Evolutionary conservation across 2,113 vertebrate species (phyloP).

Genomic region (Psilopogon haemacephalus): DNA sequence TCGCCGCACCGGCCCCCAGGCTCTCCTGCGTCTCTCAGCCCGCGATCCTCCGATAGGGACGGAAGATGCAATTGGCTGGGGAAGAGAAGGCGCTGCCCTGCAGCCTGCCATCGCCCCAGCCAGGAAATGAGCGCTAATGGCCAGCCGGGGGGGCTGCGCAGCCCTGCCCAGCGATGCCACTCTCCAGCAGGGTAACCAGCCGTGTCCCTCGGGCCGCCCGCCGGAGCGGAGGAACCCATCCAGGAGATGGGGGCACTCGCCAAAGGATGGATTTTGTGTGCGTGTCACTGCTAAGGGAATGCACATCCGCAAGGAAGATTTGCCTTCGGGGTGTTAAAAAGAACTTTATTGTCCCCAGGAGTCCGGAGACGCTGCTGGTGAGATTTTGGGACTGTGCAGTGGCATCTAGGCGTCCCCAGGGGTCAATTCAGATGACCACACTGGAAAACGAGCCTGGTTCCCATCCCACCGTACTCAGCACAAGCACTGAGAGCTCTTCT

Average conservation of each 20-base stretch:
- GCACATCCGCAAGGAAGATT: neutral
- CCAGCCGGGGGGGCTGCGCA: neutral
- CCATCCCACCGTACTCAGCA: too few species aligned
- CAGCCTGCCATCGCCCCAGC: neutral
- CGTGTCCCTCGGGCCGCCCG: neutral
- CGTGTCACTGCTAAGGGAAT: neutral
- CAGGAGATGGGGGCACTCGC: fast-evolving
- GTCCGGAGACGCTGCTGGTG: neutral
- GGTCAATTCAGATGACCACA: neutral
- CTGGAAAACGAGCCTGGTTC: neutral
- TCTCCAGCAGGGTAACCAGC: neutral
- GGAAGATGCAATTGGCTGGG: constrained; percentile 15
- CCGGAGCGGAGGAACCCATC: neutral
- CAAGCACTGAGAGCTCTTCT: neutral
- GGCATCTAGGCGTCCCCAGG: too few species aligned
- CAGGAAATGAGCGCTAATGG: neutral
- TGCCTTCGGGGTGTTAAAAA: neutral
- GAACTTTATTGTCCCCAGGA: neutral
- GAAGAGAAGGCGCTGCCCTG: neutral
- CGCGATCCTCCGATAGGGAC: neutral
- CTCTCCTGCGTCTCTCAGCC: neutral
- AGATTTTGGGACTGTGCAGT: neutral
- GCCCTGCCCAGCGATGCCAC: neutral
- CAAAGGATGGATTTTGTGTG: neutral
- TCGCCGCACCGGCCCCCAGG: neutral